Evolutionary conservation across 2,888 invertebrate species (phyloP).

Genomic region (Tenthredo livida): DNA sequence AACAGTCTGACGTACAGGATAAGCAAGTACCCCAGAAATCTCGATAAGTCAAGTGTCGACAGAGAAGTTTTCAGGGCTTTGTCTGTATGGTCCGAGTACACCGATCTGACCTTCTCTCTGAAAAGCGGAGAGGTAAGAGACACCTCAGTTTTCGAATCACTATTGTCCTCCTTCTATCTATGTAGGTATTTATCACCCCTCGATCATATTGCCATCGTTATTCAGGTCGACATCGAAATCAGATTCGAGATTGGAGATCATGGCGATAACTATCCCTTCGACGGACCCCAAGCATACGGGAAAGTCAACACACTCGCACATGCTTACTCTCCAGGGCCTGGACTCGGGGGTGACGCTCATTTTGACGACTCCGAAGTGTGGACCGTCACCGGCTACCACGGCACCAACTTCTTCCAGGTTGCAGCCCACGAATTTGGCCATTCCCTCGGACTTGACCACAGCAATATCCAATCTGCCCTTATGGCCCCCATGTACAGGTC

Average conservation of each 20-base stretch:
- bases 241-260: neutral
- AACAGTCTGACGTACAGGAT: conserved; percentile 92
- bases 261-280: neutral
- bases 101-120: conserved; percentile 88
- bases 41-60: conserved; percentile 85
- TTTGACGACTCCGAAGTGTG: neutral
- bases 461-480: conserved; percentile 65
- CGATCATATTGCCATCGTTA: neutral
- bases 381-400: neutral
- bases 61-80: conserved; percentile 89
- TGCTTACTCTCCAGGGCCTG: neutral
- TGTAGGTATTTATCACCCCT: neutral
- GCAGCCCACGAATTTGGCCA: conserved; percentile 19
- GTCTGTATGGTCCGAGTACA: conserved; percentile 90
- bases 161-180: neutral
- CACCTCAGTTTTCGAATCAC: conserved; percentile 78
- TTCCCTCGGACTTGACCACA: conserved; percentile 75
- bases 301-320: neutral
- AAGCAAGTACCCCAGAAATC: conserved; percentile 88
- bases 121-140: conserved; percentile 89
- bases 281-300: neutral
- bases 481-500: conserved; percentile 87
- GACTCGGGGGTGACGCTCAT: neutral
- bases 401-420: neutral
- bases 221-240: conserved; percentile 72